Percentiles rank a stretch among this genome's conserved stretches.
phyloP scores from a whole-genome alignment of 2,113 vertebrate species.

The Corythoichthys intestinalis region DNA sequence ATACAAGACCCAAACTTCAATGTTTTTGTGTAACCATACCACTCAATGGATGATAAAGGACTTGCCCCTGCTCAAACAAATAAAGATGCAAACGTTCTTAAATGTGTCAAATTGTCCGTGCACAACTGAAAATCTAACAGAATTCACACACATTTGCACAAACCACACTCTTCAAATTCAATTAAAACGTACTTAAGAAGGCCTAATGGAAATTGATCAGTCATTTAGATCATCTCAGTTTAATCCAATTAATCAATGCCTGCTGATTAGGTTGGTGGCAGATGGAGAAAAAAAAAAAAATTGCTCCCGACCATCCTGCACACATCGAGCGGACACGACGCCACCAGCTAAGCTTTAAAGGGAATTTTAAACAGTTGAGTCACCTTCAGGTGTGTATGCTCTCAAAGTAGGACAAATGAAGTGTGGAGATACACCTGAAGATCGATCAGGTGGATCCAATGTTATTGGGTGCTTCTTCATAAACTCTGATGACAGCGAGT shows the following conservation, averaged over 20 bases:
- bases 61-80: background rate
- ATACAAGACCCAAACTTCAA: too few relatives aligned
- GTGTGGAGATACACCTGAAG: background rate
- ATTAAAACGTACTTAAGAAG: conserved; percentile 61
- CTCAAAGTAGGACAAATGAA: background rate
- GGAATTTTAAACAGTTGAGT: conserved; percentile 48
- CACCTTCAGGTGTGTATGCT: conserved; percentile 49
- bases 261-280: conserved; percentile 46
- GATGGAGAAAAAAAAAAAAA: conserved; percentile 26
- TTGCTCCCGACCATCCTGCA: conserved; percentile 7
- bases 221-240: conserved; percentile 62
- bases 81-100: too few relatives aligned
- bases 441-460: conserved; percentile 3
- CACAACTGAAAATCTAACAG: background rate
- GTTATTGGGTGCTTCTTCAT: conserved; percentile 4
- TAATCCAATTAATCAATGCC: conserved; percentile 69
- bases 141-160: background rate
- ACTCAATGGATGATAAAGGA: background rate
- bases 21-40: background rate
- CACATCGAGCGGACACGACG: background rate
- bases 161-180: conserved; percentile 38
- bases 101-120: background rate
- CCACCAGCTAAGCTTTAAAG: background rate
- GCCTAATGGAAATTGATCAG: conserved; percentile 72
- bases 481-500: background rate